phyloP scores from a whole-genome alignment of 2,113 vertebrate species.

The Terrapene triunguis region DNA sequence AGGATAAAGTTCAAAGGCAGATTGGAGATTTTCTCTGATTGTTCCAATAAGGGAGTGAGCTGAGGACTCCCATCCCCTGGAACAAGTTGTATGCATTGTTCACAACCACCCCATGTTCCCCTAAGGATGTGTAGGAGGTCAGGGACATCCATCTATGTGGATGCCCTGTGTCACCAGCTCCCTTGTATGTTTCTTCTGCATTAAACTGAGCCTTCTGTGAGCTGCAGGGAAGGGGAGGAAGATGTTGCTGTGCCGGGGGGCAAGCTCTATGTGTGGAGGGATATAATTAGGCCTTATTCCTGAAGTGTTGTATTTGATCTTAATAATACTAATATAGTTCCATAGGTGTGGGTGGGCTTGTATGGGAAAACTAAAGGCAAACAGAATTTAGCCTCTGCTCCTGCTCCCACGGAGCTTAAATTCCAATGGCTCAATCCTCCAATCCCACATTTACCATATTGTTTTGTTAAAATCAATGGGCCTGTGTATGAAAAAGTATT shows the following conservation, averaged over 20 bases:
- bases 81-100: background rate
- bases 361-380: background rate
- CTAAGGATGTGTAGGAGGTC: background rate
- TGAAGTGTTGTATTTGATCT: background rate
- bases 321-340: background rate
- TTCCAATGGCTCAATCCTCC: background rate
- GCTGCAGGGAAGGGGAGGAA: accelerated
- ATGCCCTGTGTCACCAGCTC: background rate
- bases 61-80: background rate
- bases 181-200: background rate
- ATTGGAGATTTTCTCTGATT: background rate
- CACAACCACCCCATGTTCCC: background rate
- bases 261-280: too few relatives aligned
- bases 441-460: background rate
- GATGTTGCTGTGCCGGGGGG: background rate
- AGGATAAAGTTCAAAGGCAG: background rate
- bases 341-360: background rate
- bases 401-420: background rate
- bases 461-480: background rate
- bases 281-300: accelerated
- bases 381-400: background rate
- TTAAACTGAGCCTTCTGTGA: background rate
- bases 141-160: background rate
- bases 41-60: background rate
- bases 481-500: background rate